phyloP scores from a whole-genome alignment of 2,113 vertebrate genomes.

The Myiopsitta monachus region DNA sequence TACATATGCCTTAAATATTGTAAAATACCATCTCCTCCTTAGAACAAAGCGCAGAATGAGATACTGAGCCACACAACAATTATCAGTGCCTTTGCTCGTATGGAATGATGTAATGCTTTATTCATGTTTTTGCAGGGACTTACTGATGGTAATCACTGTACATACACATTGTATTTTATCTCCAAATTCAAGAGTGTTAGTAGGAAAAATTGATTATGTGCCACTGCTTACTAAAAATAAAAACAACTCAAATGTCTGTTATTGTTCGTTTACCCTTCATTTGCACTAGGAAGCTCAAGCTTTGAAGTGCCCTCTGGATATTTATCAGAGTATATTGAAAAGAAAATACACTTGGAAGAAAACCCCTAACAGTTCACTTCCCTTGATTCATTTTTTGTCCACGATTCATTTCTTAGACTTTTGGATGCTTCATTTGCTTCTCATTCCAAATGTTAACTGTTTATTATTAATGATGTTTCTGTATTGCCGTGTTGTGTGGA shows the following conservation, averaged over 20 bases:
- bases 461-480: neutral
- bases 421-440: neutral
- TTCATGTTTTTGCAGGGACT: neutral
- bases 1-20: neutral
- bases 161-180: neutral
- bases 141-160: neutral
- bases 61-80: neutral
- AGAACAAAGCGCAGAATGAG: neutral
- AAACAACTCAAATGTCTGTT: neutral
- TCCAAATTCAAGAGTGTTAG: neutral
- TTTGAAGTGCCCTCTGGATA: neutral
- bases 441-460: neutral
- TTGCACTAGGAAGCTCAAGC: neutral
- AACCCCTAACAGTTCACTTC: neutral
- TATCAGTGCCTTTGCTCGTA: neutral
- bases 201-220: neutral
- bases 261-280: slow-evolving; percentile 4
- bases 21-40: neutral
- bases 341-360: neutral
- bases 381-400: neutral
- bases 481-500: neutral
- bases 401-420: neutral
- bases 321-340: neutral
- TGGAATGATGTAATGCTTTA: neutral
- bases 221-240: neutral